Evolutionary conservation across 2,113 vertebrate species (phyloP).

Genomic region (Thalassarche chlororhynchos): DNA sequence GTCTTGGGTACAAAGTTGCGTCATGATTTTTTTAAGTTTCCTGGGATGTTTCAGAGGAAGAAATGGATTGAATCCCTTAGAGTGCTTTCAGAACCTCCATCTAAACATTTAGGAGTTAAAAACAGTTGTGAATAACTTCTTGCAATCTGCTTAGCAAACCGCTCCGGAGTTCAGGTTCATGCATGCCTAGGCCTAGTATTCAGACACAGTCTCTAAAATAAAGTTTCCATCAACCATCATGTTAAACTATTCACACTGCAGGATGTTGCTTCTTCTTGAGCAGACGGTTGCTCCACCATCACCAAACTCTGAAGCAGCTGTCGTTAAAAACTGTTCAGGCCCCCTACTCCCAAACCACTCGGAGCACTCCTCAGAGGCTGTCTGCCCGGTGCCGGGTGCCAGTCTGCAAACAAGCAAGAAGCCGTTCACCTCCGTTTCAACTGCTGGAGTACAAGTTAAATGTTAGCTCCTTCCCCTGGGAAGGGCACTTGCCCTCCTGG

Average conservation of each 20-base stretch:
- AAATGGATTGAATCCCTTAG: background rate
- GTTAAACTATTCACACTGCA: background rate
- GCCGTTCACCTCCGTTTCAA: fast-evolving
- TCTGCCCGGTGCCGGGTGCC: fast-evolving
- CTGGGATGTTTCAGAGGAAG: background rate
- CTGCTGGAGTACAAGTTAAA: background rate
- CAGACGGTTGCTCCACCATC: background rate
- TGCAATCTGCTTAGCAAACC: background rate
- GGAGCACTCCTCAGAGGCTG: fast-evolving
- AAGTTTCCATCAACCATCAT: background rate
- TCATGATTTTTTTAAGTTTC: background rate
- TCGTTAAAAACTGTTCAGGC: background rate
- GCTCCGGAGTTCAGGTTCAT: background rate
- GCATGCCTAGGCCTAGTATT: background rate
- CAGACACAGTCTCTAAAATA: background rate
- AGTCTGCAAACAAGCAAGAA: background rate
- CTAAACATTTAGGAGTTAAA: background rate
- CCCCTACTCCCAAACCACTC: background rate
- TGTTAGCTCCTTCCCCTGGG: background rate
- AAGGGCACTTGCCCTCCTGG: background rate
- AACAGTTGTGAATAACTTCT: background rate
- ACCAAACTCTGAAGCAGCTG: background rate
- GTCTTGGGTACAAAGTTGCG: background rate
- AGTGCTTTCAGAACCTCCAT: background rate
- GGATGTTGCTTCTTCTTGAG: background rate